Evolutionary conservation across 2,113 vertebrate genomes (phyloP).

Genomic region (Alethe diademata): DNA sequence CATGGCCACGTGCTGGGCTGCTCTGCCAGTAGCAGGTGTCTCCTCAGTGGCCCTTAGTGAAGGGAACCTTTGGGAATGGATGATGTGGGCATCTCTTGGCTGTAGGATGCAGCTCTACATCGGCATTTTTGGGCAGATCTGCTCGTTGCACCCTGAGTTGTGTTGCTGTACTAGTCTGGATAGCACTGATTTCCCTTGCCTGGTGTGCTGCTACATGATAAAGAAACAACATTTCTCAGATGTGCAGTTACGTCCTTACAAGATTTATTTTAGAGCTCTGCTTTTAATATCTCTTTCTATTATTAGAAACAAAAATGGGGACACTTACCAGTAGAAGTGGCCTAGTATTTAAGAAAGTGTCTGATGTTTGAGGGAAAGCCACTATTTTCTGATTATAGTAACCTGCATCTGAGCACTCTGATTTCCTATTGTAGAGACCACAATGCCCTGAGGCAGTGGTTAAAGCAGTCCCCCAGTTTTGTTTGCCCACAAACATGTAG

Average conservation of each 20-base stretch:
- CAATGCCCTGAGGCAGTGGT: accelerated
- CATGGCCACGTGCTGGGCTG: neutral
- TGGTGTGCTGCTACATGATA: no score
- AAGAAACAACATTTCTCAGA: neutral
- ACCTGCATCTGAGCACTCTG: neutral
- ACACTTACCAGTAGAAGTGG: neutral
- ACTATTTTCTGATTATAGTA: neutral
- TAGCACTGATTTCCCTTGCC: neutral
- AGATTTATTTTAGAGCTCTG: neutral
- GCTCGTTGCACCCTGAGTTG: accelerated
- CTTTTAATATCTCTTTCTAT: neutral
- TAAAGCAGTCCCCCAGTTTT: neutral
- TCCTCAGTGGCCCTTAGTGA: neutral
- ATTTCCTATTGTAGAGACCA: accelerated
- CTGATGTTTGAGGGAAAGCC: neutral
- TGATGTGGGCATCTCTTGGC: neutral
- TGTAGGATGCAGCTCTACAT: neutral
- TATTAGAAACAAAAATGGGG: neutral
- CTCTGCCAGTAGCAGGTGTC: neutral
- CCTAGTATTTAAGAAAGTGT: neutral
- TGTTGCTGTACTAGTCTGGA: neutral
- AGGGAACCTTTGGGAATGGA: neutral
- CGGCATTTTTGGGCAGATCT: neutral
- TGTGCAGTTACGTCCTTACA: neutral
- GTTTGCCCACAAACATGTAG: accelerated